Evolutionary conservation across 2,797 vertebrate genomes (phyloP), one percentile per base, ranked within the genome.

Genomic region (Syngnathus acus): DNA sequence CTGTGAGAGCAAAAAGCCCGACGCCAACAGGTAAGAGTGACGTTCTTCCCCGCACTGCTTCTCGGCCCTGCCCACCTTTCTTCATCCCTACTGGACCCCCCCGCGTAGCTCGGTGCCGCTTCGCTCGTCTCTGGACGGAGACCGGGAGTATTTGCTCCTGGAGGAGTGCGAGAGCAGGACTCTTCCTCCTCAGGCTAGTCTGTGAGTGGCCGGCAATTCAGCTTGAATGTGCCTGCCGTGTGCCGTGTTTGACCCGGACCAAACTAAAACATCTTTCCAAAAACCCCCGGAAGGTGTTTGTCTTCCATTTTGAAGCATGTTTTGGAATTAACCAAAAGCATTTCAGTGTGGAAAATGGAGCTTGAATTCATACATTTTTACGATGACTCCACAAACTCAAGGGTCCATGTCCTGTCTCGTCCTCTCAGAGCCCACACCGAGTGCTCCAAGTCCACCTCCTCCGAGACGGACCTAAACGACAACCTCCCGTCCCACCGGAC

Each of bases 111-210:
- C 85, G 73, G 75, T 84, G 74, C 80, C 87, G 90, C 93, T 85
- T 89, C 90, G 82, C 85, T 92, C 90, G 80, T 91, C 86, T 70
- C 88, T 92, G 89, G 93, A 94, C 89, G 91, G 88, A 85, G 93
- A 96, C 83, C 94, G 94, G 86, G 95, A 98, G 83, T 99, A 99
- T 86, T 93, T 98, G 78, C 95, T 99, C 61, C 91, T 99, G 84
- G 95, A 98, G 93, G 94, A 98, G 86, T 99, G 95, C 94, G 95
- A 95, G 91, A 99, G 95, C 94, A 96, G 92, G 93, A 94, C 90
- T 88, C 90, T 93, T 86, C 79, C 84, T 84, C 87, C 82, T 72
- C 87, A 89, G 81, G 76, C 85, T 81, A 86, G 86, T 87, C 81
- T 88, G 92, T 99, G 92, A 93, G 91, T 93, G 89, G 81, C 86